Evolutionary conservation across 2,888 invertebrate species (phyloP), one percentile per base, ranked within the genome.

Genomic region (Drosophila paramelanica): DNA sequence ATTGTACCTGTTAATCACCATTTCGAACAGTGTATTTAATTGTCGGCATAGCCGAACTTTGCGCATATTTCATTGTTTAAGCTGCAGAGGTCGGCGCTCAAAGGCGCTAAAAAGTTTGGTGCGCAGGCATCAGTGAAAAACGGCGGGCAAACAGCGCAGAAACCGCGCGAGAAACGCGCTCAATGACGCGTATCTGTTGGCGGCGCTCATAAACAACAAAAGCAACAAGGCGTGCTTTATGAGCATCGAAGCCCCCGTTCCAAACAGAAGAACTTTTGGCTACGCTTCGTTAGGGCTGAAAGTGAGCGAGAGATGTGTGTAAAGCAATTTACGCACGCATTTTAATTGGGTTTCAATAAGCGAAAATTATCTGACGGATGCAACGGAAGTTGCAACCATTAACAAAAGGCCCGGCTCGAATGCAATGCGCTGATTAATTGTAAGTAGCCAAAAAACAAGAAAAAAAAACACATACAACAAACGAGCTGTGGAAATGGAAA

Each of bases 201-300:
- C 64, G 70, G 60, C 67, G 62, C 77, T 67, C 77, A 73, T 81
- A 84, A 84, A 87, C 82, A 89, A 78, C 73, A 77, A 79, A 73
- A 71, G 75, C 82, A 87, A 88, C 84, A 82, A 79, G 81, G 82
- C 87, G 76, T 79, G 65, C 73, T 77, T 88, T 88, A 85, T 85
- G 86, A 73, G 69, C 69, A 58, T 36, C 56, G 50, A 66, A 66
- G 45, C 25, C 20, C 47, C 56, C 43, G 36, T 27, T 38, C 50
- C 43, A n/a, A 11, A 33, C 43, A 59, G 61, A 80, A 59, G 61
- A 80, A 80, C 69, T 86, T 80, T 83, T 66, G 67, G 81, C 76
- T 52, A 82, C 67, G 82, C 61, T 67, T 83, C 78, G 80, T 76
- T 86, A 61, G 58, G 75, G 70, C 78, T 76, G 81, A 86, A 82